Base-by-base conservation (phyloP, 2,113 vertebrate species). In the Thunnus thynnus region DNA sequence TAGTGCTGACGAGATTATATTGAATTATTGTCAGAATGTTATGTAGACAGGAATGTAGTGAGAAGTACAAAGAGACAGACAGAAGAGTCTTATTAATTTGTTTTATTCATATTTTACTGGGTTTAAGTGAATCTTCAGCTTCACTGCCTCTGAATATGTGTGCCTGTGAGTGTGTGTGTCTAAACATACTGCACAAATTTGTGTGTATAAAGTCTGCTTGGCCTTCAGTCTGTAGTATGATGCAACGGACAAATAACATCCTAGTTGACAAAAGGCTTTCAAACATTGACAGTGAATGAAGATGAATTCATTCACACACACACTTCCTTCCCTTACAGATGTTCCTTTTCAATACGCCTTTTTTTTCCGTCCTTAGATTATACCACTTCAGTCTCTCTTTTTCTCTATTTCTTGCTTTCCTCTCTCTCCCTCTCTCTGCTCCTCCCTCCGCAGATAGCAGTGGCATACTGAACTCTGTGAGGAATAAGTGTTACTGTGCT, bases 1-100 rank as follows among this genome's bases (percentile, higher is more conserved):
- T 73, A 65, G 57, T 64, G 46, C 78, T 68, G 78, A 77, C 13
- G 1, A n/a, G 50, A n/a, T 60, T 60, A 60, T 30, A 44, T 18
- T 27, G 20, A 82, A 68, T 84, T 56, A 63, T 32, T 6, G 1
- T 84, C 63, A 30, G 54, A 61, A 51, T 20, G 27, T 32, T 58
- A 25, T 32, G 44, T 1, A 55, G 44, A 48, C 14, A 14, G 14
- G 10, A 10, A 16, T 51, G 54, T 4, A n/a, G 27, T 7, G 30
- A n/a, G 41, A n/a, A 0, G 1, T 27, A 18, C 36, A 48, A 61
- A n/a, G 14, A 58, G 48, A 56, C 30, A 60, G 63, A 63, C 52
- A 47, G 41, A 82, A 51, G 25, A 13, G 50, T 60, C 27, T 30
- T 47, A 52, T 36, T 76, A 48, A 71, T 51, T 44, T 13, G 27